These are phyloP conservation scores for Pogoniulus pusillus DNA, from an alignment of 2,797 vertebrate genomes.

Conservation along the genomic window DNA sequence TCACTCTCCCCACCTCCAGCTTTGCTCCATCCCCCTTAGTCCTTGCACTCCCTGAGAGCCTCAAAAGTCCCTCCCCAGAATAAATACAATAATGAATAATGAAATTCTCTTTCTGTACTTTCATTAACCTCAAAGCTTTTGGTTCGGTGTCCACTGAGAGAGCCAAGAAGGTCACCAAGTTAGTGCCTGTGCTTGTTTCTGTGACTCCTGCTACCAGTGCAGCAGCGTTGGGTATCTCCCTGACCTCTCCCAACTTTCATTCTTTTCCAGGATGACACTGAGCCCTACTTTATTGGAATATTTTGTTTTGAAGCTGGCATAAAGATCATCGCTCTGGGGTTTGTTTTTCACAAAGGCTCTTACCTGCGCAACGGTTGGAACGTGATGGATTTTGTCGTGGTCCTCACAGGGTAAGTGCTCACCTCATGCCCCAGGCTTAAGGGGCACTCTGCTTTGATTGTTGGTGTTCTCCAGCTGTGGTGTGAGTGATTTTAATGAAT, in stretches of 20 bases:
- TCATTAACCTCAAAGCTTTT: background rate
- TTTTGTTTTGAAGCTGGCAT: constrained; percentile 98
- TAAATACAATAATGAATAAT: too few species aligned
- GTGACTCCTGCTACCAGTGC: background rate
- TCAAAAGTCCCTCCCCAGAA: too few species aligned
- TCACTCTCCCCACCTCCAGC: too few species aligned
- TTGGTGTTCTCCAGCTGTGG: background rate
- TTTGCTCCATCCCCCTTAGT: too few species aligned
- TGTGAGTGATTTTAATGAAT: background rate
- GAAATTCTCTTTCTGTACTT: background rate
- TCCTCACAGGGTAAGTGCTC: constrained; percentile 89
- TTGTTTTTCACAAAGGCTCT: constrained; percentile 95
- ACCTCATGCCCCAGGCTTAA: background rate
- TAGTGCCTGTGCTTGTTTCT: background rate
- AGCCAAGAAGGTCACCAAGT: background rate
- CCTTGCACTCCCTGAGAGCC: too few species aligned
- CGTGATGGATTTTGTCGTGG: constrained; percentile 98
- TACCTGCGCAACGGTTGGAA: constrained; percentile 96
- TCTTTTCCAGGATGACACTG: constrained; percentile 88
- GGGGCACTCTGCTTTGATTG: background rate
- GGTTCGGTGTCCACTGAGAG: background rate
- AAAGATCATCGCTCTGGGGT: constrained; percentile 95
- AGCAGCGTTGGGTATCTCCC: background rate
- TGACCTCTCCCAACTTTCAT: background rate
- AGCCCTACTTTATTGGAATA: constrained; percentile 98